Conservation (phyloP, 2,888 invertebrate genomes). For the Petrolisthes cinctipes region DNA sequence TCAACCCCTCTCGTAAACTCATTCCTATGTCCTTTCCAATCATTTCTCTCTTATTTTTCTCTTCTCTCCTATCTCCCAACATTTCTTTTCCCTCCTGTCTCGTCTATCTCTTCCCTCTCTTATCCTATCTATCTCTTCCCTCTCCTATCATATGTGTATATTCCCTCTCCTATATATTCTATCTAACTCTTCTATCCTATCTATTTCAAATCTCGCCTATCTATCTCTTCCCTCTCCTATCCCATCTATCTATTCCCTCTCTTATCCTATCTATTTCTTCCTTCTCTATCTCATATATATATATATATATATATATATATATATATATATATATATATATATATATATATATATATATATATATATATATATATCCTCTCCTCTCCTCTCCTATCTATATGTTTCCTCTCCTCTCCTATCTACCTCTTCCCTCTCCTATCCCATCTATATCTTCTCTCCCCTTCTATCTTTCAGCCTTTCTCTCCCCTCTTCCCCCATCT, state of each 20-base stretch:
- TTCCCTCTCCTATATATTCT: too few relatives aligned
- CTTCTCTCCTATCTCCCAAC: too few relatives aligned
- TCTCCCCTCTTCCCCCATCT: background rate
- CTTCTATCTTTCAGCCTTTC: background rate
- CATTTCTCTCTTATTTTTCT: too few relatives aligned
- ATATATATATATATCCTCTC: background rate
- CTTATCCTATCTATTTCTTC: background rate
- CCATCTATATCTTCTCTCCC: background rate
- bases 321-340: too few relatives aligned
- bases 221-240: background rate
- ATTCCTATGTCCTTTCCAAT: too few relatives aligned
- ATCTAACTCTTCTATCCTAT: background rate
- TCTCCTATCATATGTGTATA: background rate
- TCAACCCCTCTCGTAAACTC: too few relatives aligned
- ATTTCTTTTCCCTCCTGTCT: too few relatives aligned
- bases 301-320: too few relatives aligned
- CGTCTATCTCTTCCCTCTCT: background rate
- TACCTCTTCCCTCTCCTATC: background rate
- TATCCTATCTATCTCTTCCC: background rate
- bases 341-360: too few relatives aligned
- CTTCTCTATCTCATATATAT: too few relatives aligned
- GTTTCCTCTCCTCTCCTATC: background rate
- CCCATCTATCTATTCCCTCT: background rate
- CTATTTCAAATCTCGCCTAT: background rate
- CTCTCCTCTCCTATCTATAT: background rate